Base-by-base conservation (phyloP, 2,888 invertebrate species). In the Isotomurus palustris region DNA sequence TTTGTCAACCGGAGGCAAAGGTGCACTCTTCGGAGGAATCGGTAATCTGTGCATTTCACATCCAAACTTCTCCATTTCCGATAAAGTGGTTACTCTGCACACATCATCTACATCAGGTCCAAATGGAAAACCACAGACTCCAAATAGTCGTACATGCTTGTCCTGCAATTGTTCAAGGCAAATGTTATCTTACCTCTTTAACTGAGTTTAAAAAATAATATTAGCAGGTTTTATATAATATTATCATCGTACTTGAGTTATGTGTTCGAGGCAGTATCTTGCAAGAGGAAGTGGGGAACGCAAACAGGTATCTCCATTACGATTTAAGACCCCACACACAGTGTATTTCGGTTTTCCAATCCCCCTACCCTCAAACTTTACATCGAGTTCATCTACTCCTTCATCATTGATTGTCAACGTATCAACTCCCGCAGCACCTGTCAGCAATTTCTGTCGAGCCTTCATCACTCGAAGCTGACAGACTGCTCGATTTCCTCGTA, bases 11-110 rank as follows among this genome's bases (percentile, higher is more conserved):
- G 17, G 19, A 4, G 17, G 21, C 10, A 19, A 36, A 28, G 28
- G 28, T n/a, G 35, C 5, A 32, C 35, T 36, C 21, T 49, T 49
- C 4, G 28, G 27, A 5, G 35, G 49, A 8, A 49, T 35, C 8
- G 36, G 49, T 4, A 49, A 19, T 21, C n/a, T 28, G 32, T 49
- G 49, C 5, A 49, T 14, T 6, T 32, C 4, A 17, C 49, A 49
- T 8, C 49, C 49, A 17, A 35, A 49, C 24, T 49, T 35, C 21
- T 35, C 35, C 32, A 49, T 5, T 14, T 49, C 35, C 35, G 32
- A 21, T 3, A 49, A 24, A 5, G 10, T 22, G 10, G 49, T 19
- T 6, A 28, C 24, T 35, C 21, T 8, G 21, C 49, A 49, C 6
- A 21, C 12, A 35, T 49, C 49, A 10, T 49, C 49, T 14, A 3